Evolutionary conservation across 2,113 vertebrate species (phyloP).

Genomic region (Kobus ellipsiprymnus): DNA sequence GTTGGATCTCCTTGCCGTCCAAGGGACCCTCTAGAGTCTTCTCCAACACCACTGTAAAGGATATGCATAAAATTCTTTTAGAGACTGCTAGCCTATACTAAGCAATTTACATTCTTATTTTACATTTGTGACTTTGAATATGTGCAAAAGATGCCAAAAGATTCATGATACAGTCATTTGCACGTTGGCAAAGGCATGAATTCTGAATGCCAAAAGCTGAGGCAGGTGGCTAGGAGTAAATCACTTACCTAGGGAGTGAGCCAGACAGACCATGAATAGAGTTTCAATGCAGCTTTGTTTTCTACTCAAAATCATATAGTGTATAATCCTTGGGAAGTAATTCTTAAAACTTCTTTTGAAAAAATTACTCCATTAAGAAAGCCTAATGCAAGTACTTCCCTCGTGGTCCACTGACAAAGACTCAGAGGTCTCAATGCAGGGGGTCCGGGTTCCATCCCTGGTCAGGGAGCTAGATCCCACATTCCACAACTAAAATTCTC

Average conservation of each 20-base stretch:
- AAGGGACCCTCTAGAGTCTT: too few relatives aligned
- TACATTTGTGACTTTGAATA: slow-evolving; percentile 25
- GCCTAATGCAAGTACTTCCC: not conserved
- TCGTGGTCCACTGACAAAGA: not conserved
- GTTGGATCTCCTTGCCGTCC: too few relatives aligned
- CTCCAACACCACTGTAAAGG: not conserved
- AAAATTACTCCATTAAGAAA: not conserved
- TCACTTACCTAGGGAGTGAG: not conserved
- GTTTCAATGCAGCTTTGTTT: not conserved
- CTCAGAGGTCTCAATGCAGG: not conserved
- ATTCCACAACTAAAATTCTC: not conserved
- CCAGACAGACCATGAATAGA: not conserved
- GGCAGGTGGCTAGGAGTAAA: not conserved
- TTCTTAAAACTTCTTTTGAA: not conserved
- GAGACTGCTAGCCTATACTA: not conserved
- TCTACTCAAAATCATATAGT: not conserved
- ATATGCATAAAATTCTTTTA: not conserved
- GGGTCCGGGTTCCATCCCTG: not conserved
- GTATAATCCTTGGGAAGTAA: not conserved
- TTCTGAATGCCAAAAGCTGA: slow-evolving; percentile 4
- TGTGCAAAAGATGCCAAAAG: not conserved
- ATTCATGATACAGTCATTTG: not conserved
- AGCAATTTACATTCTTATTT: not conserved
- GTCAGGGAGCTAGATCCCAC: not conserved
- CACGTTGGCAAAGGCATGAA: not conserved